Evolutionary conservation across 2,113 vertebrate genomes (phyloP).

Genomic region (Apteryx mantelli): DNA sequence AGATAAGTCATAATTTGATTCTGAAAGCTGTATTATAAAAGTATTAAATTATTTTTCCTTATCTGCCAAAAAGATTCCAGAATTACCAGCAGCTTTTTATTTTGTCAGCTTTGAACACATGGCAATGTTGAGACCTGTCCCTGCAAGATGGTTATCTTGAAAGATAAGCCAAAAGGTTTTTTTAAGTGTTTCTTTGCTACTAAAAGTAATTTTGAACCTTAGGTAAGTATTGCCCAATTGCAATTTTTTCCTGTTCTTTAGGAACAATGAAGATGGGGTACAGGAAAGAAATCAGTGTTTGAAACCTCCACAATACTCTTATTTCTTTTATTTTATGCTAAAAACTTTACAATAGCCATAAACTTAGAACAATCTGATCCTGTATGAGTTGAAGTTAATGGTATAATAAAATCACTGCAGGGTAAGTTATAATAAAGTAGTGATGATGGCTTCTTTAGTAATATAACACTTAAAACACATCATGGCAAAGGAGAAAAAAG

Average conservation of each 20-base stretch:
- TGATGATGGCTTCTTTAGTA: not conserved
- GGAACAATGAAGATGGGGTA: not conserved
- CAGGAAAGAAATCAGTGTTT: not conserved
- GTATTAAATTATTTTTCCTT: not conserved
- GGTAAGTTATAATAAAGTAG: not conserved
- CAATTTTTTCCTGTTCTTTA: not conserved
- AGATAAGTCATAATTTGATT: not conserved
- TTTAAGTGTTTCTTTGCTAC: not conserved
- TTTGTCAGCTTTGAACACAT: not conserved
- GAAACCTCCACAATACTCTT: not conserved
- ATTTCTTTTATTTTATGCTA: not conserved
- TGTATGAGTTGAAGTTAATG: not conserved
- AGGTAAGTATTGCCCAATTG: not conserved
- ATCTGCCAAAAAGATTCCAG: not conserved
- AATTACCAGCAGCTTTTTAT: not conserved
- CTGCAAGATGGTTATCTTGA: not conserved
- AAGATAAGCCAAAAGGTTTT: not conserved
- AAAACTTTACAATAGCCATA: not conserved
- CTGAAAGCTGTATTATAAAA: not conserved
- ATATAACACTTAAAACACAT: not conserved
- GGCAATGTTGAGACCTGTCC: not conserved
- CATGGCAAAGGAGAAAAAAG: not conserved
- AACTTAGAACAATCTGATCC: not conserved
- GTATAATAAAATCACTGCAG: not conserved
- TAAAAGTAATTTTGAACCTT: not conserved